Base-by-base conservation (phyloP, 2,113 vertebrate species). In the Pelodiscus sinensis region DNA sequence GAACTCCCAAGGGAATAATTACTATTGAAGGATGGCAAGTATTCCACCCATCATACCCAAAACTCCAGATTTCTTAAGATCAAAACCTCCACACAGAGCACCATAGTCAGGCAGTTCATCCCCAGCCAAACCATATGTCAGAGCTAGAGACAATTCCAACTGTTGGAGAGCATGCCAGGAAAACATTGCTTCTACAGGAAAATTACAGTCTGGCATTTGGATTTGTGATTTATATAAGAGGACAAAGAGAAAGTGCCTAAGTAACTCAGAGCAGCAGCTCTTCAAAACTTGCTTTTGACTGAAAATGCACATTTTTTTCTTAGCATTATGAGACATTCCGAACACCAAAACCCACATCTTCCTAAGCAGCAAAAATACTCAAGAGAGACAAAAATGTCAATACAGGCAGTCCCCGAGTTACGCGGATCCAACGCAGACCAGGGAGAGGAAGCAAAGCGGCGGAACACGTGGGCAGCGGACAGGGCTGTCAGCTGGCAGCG, bases 331-430 rank as follows among this genome's bases (percentile, higher is more conserved):
- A 6, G 12, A 85, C 91, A 87, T 1, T 62, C n/a, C 2, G 54
- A 0, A 78, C 81, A 51, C 2, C 2, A 1, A 60, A 3, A 25
- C 4, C 65, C n/a, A 35, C 16, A 71, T 31, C 19, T 35, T 71
- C 35, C 65, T 71, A 71, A 79, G 56, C 3, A 81, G 54, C 13
- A 81, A 25, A 56, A 56, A 57, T 3, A 86, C 56, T 2, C 7
- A 12, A 83, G 25, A 2, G 4, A 55, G n/a, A n/a, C 35, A 78
- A 24, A 35, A 51, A 21, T 5, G 2, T 58, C 8, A 78, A 85
- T 85, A 51, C n/a, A n/a, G n/a, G n/a, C n/a, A n/a, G n/a, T n/a
- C n/a, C n/a, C n/a, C n/a, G n/a, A n/a, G n/a, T n/a, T n/a, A n/a
- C n/a, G n/a, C n/a, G n/a, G n/a, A n/a, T n/a, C n/a, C n/a, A n/a